Base-by-base conservation (phyloP, 2,888 invertebrate species). In the Dorcus hopei region DNA sequence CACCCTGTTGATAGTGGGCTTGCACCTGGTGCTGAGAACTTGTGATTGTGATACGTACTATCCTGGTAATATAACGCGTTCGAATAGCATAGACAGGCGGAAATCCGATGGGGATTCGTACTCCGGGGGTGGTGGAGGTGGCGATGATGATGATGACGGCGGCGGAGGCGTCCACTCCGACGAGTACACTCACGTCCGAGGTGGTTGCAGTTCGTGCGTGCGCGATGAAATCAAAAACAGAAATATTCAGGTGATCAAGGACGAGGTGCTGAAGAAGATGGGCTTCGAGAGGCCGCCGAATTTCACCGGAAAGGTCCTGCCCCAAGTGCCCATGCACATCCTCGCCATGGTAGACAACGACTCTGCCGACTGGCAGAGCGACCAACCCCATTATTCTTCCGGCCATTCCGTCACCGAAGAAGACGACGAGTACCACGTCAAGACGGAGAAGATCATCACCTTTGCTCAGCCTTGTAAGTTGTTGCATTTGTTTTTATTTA, bases 391-490 rank as follows among this genome's bases (percentile, higher is more conserved):
- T 14, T 75, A 69, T 62, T 71, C 71, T 53, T 67, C 79, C 75
- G 74, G 82, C 77, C 71, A 71, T 54, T 67, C 79, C 75, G 74
- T 82, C 77, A 79, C 81, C 77, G 77, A 84, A 76, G 79, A 87
- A 76, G 81, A 85, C 64, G 87, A 88, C 72, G 86, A 87, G 75
- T 87, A 83, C 79, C 84, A 86, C 71, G 85, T 86, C 67, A 83
- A 84, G 71, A 86, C 87, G 61, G 85, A 88, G 75, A 85, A 85
- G 72, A 83, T 88, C 70, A 79, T 88, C 76, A 84, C 85, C 67
- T 89, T 89, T 80, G 87, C 87, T 72, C 87, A 79, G 66, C 74
- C 73, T 61, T 76, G 79, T 79, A 74, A 79, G 79, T 78, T 66
- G 79, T 78, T 66, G 9, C 39, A 11, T 1, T 33, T 33, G 6